Base-by-base conservation (phyloP, 2,113 vertebrate genomes). In the Gymnorhina tibicen region DNA sequence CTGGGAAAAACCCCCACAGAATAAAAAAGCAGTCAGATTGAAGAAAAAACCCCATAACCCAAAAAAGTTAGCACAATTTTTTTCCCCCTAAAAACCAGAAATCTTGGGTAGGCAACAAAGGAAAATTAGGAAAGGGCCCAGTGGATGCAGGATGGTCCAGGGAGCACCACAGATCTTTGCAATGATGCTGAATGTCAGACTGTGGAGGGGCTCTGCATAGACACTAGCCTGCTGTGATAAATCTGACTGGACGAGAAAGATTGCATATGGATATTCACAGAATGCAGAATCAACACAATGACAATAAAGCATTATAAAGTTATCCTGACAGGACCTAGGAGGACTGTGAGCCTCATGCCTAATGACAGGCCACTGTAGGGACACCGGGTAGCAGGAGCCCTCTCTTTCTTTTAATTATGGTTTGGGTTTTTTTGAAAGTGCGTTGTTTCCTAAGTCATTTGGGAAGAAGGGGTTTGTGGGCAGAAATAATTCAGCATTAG, bases 401-500 rank as follows among this genome's bases (percentile, higher is more conserved):
- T 83, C 32, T 27, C 14, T 73, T 73, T 16, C 18, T 88, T 95
- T 76, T 13, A 23, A 16, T n/a, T 39, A 35, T 14, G 58, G 14
- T 14, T 20, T 5, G 18, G 4, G 5, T 53, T 42, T 55, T 63
- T 77, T 9, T 8, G 32, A 13, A 91, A 69, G 37, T 37, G 6
- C 7, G 14, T 58, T 93, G 75, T 84, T 96, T 95, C 49, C 44
- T n/a, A 77, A 88, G 46, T 77, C 30, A 59, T 66, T 86, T 74
- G 42, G 16, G 47, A 88, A 84, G 79, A 90, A 63, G 23, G 9
- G 13, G 7, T 15, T 67, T 91, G 91, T 89, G 92, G 92, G 28
- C 76, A 94, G 79, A 92, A 94, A 88, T 93, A 93, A 62, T 93
- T 90, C 83, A 91, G 27, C 91, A 96, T 96, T 95, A 97, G 91